These are phyloP conservation scores for Noctua janthina DNA, from an alignment of 2,888 invertebrate genomes.

Conservation along the genomic window DNA sequence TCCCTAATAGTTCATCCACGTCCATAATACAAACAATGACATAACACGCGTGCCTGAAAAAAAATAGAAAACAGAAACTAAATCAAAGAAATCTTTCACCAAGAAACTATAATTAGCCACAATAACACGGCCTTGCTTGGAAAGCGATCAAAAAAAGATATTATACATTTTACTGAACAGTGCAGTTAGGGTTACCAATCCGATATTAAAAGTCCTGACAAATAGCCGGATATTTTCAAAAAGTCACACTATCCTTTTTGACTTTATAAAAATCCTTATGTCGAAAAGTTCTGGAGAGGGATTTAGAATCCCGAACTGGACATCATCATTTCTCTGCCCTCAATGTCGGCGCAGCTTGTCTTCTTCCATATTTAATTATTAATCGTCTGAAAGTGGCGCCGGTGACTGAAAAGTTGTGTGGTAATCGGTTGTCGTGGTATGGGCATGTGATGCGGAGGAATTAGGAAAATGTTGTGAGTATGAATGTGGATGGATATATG, in stretches of 20 bases:
- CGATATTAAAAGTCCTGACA: too few relatives aligned
- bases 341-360: not conserved
- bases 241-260: too few relatives aligned
- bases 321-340: not conserved
- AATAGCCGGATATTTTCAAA: too few relatives aligned
- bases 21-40: not conserved
- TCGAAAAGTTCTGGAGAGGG: not conserved
- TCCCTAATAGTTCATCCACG: not conserved
- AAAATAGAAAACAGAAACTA: conserved; percentile 21
- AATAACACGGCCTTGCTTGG: not conserved
- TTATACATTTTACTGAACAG: not conserved
- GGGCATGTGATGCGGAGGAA: too few relatives aligned
- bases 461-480: too few relatives aligned
- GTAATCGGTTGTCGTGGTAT: too few relatives aligned
- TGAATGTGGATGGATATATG: too few relatives aligned
- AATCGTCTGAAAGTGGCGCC: not conserved
- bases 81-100: not conserved
- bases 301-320: not conserved
- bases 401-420: too few relatives aligned
- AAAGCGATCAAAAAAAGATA: not conserved
- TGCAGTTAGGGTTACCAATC: not conserved
- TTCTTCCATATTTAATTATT: not conserved
- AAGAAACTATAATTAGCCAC: conserved; percentile 16
- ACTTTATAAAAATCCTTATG: too few relatives aligned
- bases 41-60: conserved; percentile 12